Base-by-base conservation (phyloP, 2,888 invertebrate species). In the Melanargia galathea region DNA sequence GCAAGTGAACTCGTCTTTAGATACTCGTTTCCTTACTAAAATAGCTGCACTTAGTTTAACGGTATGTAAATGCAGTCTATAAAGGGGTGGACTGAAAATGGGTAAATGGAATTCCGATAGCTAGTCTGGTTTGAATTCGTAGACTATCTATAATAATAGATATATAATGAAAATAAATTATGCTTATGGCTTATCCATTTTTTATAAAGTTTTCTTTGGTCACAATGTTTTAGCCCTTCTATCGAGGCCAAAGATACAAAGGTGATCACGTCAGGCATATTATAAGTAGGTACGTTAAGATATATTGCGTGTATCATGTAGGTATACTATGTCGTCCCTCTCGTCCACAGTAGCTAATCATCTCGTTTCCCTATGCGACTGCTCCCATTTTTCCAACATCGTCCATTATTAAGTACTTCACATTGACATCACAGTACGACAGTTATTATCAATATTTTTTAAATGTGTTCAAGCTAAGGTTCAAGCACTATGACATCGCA, bases 271-370 rank as follows among this genome's bases (percentile, higher is more conserved):
- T 8, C 26, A 30, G 2, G 26, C 30, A 16, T 30, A 26, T 16
- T 49, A 30, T 30, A 26, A 6, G 26, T 26, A 26, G 26, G 13
- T 26, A 26, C 30, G 30, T 30, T 26, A 16, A 49, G 26, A 30
- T 49, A 30, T 26, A 30, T 16, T 49, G 49, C 16, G 30, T 49
- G 49, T 49, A 10, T 20, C 46, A 13, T 3, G 46, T 48, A 22
- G 10, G 2, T 22, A 22, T 22, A 26, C 13, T 2, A 51, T 10
- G 16, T 26, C 26, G 26, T 30, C 49, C 7, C 30, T 30, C 16
- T 26, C 24, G 33, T 30, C 51, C 51, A 30, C 33, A 33, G 51
- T 51, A n/a, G n/a, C n/a, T n/a, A 33, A 51, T 51, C 30, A 30
- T 10, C 51, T 7, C 18, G 16, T 51, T 51, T 16, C 49, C 30